Conservation (phyloP, 2,888 invertebrate genomes). For the Drosophila demipolita region DNA sequence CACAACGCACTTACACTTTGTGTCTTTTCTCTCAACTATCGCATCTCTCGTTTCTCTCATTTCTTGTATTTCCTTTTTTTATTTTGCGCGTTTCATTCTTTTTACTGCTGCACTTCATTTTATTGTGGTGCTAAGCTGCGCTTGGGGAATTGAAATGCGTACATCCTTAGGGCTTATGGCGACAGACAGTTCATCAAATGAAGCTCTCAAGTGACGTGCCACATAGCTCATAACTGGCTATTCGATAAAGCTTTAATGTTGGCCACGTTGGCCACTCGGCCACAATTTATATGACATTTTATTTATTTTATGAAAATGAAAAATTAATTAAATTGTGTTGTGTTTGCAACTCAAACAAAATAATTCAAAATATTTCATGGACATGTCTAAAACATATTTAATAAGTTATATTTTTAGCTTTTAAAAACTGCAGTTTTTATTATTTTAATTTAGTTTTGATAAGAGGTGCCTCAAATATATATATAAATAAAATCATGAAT, state of each 20-base stretch:
- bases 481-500: neutral
- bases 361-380: neutral
- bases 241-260: conserved; percentile 33
- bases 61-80: conserved; percentile 1
- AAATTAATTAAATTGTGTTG: neutral
- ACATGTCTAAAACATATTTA: neutral
- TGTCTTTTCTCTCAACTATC: conserved; percentile 1
- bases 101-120: conserved; percentile 78
- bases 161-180: conserved; percentile 67
- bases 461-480: neutral
- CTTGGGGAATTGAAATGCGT: conserved; percentile 73
- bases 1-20: conserved; percentile 71
- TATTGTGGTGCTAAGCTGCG: conserved; percentile 77
- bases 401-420: neutral
- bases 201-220: conserved; percentile 54
- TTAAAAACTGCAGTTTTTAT: neutral
- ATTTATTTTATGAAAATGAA: neutral
- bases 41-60: conserved; percentile 11
- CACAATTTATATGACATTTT: neutral
- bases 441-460: neutral
- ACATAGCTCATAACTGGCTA: conserved; percentile 48
- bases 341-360: neutral
- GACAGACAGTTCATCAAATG: conserved; percentile 71
- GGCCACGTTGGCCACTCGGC: neutral
- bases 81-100: conserved; percentile 35